These are phyloP conservation scores for Troglohyphantes excavatus DNA, from an alignment of 2,888 invertebrate species.

Conservation along the genomic window DNA sequence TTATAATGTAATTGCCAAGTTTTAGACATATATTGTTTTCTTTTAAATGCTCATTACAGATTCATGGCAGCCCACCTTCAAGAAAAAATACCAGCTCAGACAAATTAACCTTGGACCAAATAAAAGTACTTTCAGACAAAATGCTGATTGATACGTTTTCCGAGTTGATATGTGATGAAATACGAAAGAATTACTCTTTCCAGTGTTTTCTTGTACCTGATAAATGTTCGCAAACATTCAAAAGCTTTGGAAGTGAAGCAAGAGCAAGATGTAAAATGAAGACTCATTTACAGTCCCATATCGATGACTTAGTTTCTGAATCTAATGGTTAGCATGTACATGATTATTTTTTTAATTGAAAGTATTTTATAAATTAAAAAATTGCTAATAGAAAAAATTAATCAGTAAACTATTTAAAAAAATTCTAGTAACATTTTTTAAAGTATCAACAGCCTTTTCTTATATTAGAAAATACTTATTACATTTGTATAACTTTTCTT, in stretches of 20 bases:
- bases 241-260: slow-evolving; percentile 85
- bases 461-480: no score
- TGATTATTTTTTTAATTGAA: background rate
- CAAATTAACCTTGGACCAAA: slow-evolving; percentile 72
- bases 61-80: background rate
- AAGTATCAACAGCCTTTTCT: no score
- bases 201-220: slow-evolving; percentile 84
- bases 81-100: slow-evolving; percentile 41
- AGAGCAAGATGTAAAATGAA: slow-evolving; percentile 84
- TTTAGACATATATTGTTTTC: no score
- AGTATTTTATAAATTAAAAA: no score
- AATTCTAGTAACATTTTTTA: background rate
- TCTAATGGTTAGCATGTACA: slow-evolving; percentile 50
- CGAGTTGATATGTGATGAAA: slow-evolving; percentile 84
- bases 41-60: background rate
- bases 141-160: slow-evolving; percentile 84
- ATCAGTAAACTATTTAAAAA: background rate
- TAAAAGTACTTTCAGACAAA: slow-evolving; percentile 77
- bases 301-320: slow-evolving; percentile 36
- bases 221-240: slow-evolving; percentile 83
- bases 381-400: no score
- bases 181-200: slow-evolving; percentile 84
- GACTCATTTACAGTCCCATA: slow-evolving; percentile 84
- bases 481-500: no score
- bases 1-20: no score